Evolutionary conservation across 2,888 invertebrate species (phyloP).

Genomic region (Thereva unica): DNA sequence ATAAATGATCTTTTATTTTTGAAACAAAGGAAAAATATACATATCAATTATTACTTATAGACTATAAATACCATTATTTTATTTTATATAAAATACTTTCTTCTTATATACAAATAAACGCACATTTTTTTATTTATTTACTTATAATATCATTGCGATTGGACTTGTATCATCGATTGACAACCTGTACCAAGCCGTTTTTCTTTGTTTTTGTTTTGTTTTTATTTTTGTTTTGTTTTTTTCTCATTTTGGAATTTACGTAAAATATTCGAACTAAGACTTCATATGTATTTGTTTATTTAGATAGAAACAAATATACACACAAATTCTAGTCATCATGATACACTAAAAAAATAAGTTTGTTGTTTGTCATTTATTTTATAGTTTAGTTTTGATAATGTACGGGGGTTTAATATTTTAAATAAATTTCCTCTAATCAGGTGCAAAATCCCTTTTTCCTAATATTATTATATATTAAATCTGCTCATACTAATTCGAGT

Average conservation of each 20-base stretch:
- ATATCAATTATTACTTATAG: slow-evolving; percentile 4
- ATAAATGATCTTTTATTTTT: slow-evolving; percentile 25
- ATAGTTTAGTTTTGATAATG: too few relatives aligned
- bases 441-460: too few relatives aligned
- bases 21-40: slow-evolving; percentile 23
- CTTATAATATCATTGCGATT: slow-evolving; percentile 24
- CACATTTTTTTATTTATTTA: slow-evolving; percentile 14
- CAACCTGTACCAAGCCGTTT: neutral
- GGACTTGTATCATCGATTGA: neutral
- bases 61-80: slow-evolving; percentile 29
- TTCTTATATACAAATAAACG: slow-evolving; percentile 34
- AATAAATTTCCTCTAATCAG: too few relatives aligned
- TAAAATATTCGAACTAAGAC: slow-evolving; percentile 5
- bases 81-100: slow-evolving; percentile 23
- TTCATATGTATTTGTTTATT: too few relatives aligned
- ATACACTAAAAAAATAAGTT: too few relatives aligned
- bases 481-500: neutral
- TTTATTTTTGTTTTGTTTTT: neutral
- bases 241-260: slow-evolving; percentile 6
- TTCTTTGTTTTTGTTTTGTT: slow-evolving; percentile 4
- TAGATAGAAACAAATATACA: too few relatives aligned
- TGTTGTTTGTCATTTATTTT: too few relatives aligned
- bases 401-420: too few relatives aligned
- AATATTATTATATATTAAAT: too few relatives aligned
- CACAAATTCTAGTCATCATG: too few relatives aligned